Base-by-base conservation (phyloP, 2,113 vertebrate species). In the Anoplopoma fimbria region DNA sequence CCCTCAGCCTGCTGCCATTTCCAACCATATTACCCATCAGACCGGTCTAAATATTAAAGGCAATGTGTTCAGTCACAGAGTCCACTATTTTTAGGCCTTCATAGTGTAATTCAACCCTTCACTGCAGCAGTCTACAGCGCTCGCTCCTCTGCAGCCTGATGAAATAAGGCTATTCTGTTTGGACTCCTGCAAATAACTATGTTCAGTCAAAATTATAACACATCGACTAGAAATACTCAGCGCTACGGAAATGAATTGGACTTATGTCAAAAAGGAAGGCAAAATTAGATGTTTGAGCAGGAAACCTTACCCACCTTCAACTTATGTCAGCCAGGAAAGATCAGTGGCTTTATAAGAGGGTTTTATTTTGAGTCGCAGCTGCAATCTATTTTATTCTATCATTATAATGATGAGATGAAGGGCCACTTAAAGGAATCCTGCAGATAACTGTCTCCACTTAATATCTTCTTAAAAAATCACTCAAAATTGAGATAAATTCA, bases 71-170 rank as follows among this genome's bases (percentile, higher is more conserved):
- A 72, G 77, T 78, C 73, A 78, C 77, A 79, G 65, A 78, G 85
- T 42, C 67, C 76, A 77, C 88, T 92, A 93, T 92, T 89, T 90
- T 89, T 92, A 93, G 88, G 73, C 53, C 81, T 17, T 84, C 81
- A 68, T 86, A 87, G 92, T 91, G 89, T 91, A 91, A 91, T 86
- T 91, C 88, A 86, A 91, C 23, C 85, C 77, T 71, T 79, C 79
- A 36, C 70, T 70, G 75, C 87, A 83, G 77, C 88, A 79, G 86
- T 71, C 85, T 55, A 87, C 73, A 62, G 86, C 25, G 12, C 87
- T 79, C 77, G 2, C 79, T 63, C 69, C 53, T 61, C 82, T 80
- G 82, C 90, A 75, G 82, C 61, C 61, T 72, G 60, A 77, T 88
- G 69, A 88, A 91, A 87, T 81, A 63, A 86, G 84, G 82, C 80